A percentile compares a stretch with the other conserved stretches of the same genome.
These are phyloP conservation scores for Pangasius djambal DNA, from an alignment of 2,797 vertebrate species.

Conservation along the genomic window DNA sequence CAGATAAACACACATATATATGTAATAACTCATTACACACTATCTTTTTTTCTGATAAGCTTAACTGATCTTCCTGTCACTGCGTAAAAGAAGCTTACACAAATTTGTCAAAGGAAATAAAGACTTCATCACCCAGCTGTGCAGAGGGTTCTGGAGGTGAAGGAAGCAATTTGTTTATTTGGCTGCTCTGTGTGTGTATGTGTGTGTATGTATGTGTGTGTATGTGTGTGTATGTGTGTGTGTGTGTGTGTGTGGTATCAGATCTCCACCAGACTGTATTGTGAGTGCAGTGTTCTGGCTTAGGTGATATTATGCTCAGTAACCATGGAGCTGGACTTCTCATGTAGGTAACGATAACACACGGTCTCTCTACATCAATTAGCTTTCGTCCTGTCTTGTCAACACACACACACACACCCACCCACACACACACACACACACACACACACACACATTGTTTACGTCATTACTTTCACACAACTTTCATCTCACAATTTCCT, in stretches of 20 bases:
- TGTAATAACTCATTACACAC: not conserved
- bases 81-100: constrained; percentile 31
- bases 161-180: constrained; percentile 49
- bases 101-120: constrained; percentile 85
- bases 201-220: constrained; percentile 1
- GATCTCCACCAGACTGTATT: constrained; percentile 52
- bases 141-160: constrained; percentile 81
- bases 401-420: not conserved
- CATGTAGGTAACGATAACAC: constrained; percentile 48
- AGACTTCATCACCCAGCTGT: constrained; percentile 83
- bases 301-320: constrained; percentile 59
- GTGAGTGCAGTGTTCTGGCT: constrained; percentile 52
- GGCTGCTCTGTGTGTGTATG: constrained; percentile 5
- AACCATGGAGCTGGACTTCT: constrained; percentile 69
- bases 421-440: not conserved
- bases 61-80: not conserved
- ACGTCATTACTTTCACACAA: not conserved
- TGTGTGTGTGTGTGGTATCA: not conserved
- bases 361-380: constrained; percentile 40
- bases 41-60: not conserved
- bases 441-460: not conserved
- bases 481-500: not conserved
- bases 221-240: constrained; percentile 27
- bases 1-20: not conserved
- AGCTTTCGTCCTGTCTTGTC: not conserved